Evolutionary conservation across 2,888 invertebrate species (phyloP).

Genomic region (Drosophila glabriapex): DNA sequence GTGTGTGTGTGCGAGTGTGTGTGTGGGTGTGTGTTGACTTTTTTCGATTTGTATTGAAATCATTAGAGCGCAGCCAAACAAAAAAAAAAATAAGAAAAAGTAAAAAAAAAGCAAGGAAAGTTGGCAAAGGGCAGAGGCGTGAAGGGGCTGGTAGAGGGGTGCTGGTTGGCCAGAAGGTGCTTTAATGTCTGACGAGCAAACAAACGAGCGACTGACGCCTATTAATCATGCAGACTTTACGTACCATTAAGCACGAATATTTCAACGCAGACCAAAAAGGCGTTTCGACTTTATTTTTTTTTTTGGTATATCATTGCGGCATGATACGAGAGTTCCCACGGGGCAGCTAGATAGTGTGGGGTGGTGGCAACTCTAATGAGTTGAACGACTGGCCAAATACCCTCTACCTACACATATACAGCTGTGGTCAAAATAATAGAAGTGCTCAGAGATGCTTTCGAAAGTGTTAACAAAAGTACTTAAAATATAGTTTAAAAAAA

Average conservation of each 20-base stretch:
- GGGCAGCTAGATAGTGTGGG: neutral
- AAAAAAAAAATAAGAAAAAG: slow-evolving; percentile 19
- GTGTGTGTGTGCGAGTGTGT: slow-evolving; percentile 16
- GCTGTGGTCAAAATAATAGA: neutral
- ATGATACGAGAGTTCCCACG: slow-evolving; percentile 45
- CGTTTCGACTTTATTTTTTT: slow-evolving; percentile 34
- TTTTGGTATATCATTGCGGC: slow-evolving; percentile 51
- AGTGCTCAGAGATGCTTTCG: neutral
- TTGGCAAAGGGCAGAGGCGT: neutral
- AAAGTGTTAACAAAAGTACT: neutral
- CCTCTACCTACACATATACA: neutral
- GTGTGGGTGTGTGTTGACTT: slow-evolving; percentile 52
- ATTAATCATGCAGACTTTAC: slow-evolving; percentile 80
- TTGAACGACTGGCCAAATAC: slow-evolving; percentile 14
- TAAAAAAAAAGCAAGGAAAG: slow-evolving; percentile 9
- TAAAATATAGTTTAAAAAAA: neutral
- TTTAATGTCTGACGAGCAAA: slow-evolving; percentile 74
- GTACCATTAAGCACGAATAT: slow-evolving; percentile 77
- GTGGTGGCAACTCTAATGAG: neutral
- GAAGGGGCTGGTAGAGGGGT: no score
- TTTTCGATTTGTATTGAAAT: slow-evolving; percentile 72
- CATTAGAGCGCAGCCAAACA: slow-evolving; percentile 66
- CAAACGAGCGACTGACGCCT: slow-evolving; percentile 76
- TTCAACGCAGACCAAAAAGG: slow-evolving; percentile 46
- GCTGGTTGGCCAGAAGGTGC: slow-evolving; percentile 13